Base-by-base conservation (phyloP, 2,888 invertebrate genomes). In the Tipula confusa region DNA sequence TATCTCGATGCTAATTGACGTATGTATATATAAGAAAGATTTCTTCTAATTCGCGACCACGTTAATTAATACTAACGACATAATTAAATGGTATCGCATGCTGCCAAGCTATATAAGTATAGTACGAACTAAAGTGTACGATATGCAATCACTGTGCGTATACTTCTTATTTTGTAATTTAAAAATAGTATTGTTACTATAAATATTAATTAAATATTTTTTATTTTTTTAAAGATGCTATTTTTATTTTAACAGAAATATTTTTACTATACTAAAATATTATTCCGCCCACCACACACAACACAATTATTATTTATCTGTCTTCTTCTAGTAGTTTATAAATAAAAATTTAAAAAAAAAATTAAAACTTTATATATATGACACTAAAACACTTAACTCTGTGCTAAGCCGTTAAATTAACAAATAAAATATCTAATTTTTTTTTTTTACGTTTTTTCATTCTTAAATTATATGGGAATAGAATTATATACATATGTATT, bases 211-310 rank as follows among this genome's bases (percentile, higher is more conserved):
- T 64, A 64, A 64, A 64, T 24, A 64, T 64, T 64, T 64, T 64
- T 18, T 24, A 64, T 64, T 64, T 64, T 64, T n/a, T 48, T 64
- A 9, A 24, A 64, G 64, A 64, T 24, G 64, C 64, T 64, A 64
- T 64, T 64, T 64, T 24, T 64, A 24, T n/a, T n/a, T n/a, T n/a
- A 64, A 18, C 64, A 64, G 64, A 64, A 64, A 24, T 64, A 24
- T 64, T 64, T 64, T 64, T 64, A 64, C 64, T 64, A n/a, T n/a
- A 64, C 64, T 64, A 64, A 64, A 64, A 64, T 64, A 64, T 64
- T 64, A 64, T 64, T 64, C 64, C 64, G 64, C 64, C 64, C 64
- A 64, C 64, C 64, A 64, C 64, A 24, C 64, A 24, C 64, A 64
- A 64, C 64, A 64, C 64, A 64, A 64, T 64, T 64, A 64, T 64